Evolutionary conservation across 2,113 vertebrate genomes (phyloP).

Genomic region (Panurus biarmicus): DNA sequence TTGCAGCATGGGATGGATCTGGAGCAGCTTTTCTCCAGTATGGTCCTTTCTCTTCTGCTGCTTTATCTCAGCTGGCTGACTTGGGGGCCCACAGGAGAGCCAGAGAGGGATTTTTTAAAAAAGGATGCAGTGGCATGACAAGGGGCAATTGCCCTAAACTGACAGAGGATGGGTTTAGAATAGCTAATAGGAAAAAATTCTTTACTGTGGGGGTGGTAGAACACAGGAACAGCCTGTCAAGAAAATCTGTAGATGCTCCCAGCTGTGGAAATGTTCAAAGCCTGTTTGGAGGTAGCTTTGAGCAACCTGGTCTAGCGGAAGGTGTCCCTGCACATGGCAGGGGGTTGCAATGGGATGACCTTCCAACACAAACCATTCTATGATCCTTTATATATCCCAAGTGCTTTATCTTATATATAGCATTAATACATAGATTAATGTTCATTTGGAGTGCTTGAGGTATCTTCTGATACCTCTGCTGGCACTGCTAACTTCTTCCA

Average conservation of each 20-base stretch:
- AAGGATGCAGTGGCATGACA: background rate
- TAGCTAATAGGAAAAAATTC: background rate
- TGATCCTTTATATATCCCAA: background rate
- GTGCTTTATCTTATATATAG: background rate
- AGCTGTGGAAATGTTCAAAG: background rate
- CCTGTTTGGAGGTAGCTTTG: background rate
- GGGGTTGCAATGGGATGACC: background rate
- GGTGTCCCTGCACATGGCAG: background rate
- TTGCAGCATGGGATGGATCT: background rate
- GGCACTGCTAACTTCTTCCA: background rate
- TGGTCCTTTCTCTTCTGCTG: background rate
- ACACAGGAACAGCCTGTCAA: background rate
- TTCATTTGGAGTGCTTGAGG: background rate
- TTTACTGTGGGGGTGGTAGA: background rate
- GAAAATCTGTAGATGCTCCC: background rate
- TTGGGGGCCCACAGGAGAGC: background rate
- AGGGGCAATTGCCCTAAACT: background rate
- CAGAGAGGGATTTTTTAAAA: background rate
- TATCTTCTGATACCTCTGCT: background rate
- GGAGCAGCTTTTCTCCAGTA: background rate
- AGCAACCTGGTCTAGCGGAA: background rate
- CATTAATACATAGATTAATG: background rate
- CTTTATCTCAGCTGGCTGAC: background rate
- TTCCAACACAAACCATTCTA: background rate
- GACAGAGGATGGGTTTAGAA: background rate